Evolutionary conservation across 2,113 vertebrate species (phyloP).

Genomic region (Mystacornis crossleyi): DNA sequence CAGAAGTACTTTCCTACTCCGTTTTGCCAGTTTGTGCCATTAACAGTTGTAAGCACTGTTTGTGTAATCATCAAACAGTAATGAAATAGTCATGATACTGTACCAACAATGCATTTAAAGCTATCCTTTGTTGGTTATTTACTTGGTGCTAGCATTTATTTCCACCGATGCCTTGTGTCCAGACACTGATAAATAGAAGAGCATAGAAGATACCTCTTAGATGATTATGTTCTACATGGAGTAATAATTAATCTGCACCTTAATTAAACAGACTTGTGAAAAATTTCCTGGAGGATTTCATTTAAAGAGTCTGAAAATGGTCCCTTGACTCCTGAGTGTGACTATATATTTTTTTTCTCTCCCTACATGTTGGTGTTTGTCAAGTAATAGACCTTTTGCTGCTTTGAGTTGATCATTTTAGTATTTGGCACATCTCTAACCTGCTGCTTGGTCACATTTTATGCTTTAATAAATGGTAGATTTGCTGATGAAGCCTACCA

Average conservation of each 20-base stretch:
- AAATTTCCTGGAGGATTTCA: slow-evolving; percentile 16
- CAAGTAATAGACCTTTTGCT: neutral
- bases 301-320: neutral
- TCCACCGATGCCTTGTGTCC: slow-evolving; percentile 50
- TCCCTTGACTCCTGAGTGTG: neutral
- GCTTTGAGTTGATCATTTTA: neutral
- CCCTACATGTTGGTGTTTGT: neutral
- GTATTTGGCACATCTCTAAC: neutral
- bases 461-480: neutral
- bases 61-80: neutral
- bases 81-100: neutral
- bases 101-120: slow-evolving; percentile 20
- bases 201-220: slow-evolving; percentile 31
- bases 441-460: neutral
- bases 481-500: neutral
- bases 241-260: slow-evolving; percentile 59
- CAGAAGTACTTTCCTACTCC: neutral
- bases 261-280: slow-evolving; percentile 44
- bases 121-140: slow-evolving; percentile 18
- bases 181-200: slow-evolving; percentile 9
- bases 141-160: slow-evolving; percentile 55
- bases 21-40: neutral
- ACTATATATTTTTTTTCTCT: neutral
- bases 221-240: neutral
- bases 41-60: neutral